Evolutionary conservation across 2,113 vertebrate genomes (phyloP), one percentile per base, ranked within the genome.

Genomic region (Notiomystis cincta): DNA sequence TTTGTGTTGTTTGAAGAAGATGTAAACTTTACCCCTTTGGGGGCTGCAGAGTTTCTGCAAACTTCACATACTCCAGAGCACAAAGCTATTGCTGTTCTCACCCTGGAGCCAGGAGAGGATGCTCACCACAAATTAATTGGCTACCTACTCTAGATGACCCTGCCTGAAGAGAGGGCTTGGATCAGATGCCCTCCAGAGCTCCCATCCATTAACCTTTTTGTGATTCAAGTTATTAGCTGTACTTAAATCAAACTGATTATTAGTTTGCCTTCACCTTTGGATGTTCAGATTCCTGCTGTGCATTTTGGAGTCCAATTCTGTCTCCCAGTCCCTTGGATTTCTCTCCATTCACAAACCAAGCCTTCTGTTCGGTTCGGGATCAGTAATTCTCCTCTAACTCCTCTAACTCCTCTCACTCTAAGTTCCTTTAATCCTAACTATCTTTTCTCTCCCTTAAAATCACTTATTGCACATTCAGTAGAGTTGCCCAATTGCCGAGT

Each of bases 311-410:
- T 1, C 35, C 35, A 30, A 45, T 24, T 76, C 57, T 51, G 22
- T 35, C 22, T 22, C 33, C 23, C 40, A 61, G 0, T 10, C 16
- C 12, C 35, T 77, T 37, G 0, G 2, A 17, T n/a, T 37, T 86
- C 53, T 57, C 42, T n/a, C 37, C 69, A 5, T 15, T 42, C 40
- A 40, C 57, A 51, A 56, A 21, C 27, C 18, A 42, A 42, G 40
- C 12, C 5, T 0, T 3, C 6, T 64, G 16, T 6, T 69, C 19
- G 2, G 13, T 40, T 40, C 77, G 58, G 80, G 35, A 42, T 56
- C 33, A 33, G 33, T 15, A 60, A 15, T 66, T 81, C 45, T 45
- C 40, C 35, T 53, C 31, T 15, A 44, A 14, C 27, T 40, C n/a
- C n/a, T n/a, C n/a, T n/a, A n/a, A n/a, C n/a, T n/a, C n/a, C n/a